Percentiles rank a stretch among this genome's conserved stretches.
Conservation (phyloP, 2,888 invertebrate genomes). For the Cephus pygmeus region DNA sequence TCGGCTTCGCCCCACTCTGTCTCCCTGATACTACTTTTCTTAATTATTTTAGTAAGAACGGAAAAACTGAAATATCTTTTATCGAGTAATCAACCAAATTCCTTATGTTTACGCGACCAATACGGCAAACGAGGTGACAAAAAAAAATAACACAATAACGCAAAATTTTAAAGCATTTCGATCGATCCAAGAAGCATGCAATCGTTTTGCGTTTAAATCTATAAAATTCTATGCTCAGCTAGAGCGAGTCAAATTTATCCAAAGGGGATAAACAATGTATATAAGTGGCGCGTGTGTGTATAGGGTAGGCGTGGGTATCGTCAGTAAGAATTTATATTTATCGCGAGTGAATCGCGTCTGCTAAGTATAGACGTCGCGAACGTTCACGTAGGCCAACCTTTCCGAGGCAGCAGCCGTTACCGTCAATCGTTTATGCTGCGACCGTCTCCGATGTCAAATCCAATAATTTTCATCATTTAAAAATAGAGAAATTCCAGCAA, state of each 20-base stretch:
- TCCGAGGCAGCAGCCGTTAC: not conserved
- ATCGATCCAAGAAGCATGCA: too few species aligned
- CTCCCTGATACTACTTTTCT: too few species aligned
- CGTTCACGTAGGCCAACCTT: constrained; percentile 18
- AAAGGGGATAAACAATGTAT: not conserved
- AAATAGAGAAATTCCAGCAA: constrained; percentile 32
- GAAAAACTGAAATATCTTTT: too few species aligned
- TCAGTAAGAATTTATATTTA: constrained; percentile 30
- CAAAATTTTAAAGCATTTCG: too few species aligned
- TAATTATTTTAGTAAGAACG: too few species aligned
- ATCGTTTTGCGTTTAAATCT: too few species aligned
- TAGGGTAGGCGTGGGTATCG: not conserved
- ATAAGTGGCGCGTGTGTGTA: not conserved
- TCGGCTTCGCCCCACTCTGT: constrained; percentile 44
- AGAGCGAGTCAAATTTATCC: too few species aligned
- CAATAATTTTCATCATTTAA: constrained; percentile 28
- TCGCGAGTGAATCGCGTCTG: constrained; percentile 33
- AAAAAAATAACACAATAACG: too few species aligned
- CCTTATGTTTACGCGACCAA: too few species aligned
- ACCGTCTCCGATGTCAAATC: constrained; percentile 44
- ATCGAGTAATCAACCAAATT: not conserved
- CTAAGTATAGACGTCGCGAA: constrained; percentile 43
- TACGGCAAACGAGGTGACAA: too few species aligned
- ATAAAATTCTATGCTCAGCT: too few species aligned
- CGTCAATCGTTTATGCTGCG: constrained; percentile 2